A percentile compares a stretch with the other conserved stretches of the same genome.
Evolutionary conservation across 2,797 vertebrate genomes (phyloP).

Genomic region (Rhadinocentrus ornatus): DNA sequence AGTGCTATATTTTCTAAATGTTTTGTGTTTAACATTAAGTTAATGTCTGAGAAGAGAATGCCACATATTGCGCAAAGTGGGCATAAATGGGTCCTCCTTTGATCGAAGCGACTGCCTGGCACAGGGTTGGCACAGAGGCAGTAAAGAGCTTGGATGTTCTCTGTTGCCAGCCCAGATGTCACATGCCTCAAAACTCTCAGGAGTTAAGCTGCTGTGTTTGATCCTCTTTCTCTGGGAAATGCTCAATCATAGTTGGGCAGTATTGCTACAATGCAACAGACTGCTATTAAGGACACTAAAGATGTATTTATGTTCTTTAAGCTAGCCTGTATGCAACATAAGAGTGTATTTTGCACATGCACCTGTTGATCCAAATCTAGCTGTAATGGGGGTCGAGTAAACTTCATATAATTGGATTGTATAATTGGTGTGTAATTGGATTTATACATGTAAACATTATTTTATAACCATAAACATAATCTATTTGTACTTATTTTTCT

Average conservation of each 20-base stretch:
- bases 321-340: constrained; percentile 32
- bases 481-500: constrained; percentile 87
- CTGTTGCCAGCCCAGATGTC: constrained; percentile 77
- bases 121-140: constrained; percentile 81
- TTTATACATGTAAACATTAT: constrained; percentile 81
- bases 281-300: constrained; percentile 37
- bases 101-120: constrained; percentile 80
- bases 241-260: constrained; percentile 79
- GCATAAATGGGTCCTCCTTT: constrained; percentile 80
- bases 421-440: constrained; percentile 67
- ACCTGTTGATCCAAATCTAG: constrained; percentile 64
- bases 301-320: constrained; percentile 44
- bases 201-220: constrained; percentile 57
- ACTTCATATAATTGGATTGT: constrained; percentile 63
- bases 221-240: constrained; percentile 19
- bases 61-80: constrained; percentile 86
- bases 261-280: constrained; percentile 57
- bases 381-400: constrained; percentile 48
- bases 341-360: constrained; percentile 42
- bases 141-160: constrained; percentile 86
- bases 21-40: constrained; percentile 50
- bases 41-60: constrained; percentile 60
- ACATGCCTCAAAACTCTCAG: constrained; percentile 58
- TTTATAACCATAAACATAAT: constrained; percentile 84
- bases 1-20: constrained; percentile 58